A percentile compares a stretch with the other conserved stretches of the same genome.
These are phyloP conservation scores for Aegotheles bennettii DNA, from an alignment of 2,113 vertebrate species.

Conservation along the genomic window DNA sequence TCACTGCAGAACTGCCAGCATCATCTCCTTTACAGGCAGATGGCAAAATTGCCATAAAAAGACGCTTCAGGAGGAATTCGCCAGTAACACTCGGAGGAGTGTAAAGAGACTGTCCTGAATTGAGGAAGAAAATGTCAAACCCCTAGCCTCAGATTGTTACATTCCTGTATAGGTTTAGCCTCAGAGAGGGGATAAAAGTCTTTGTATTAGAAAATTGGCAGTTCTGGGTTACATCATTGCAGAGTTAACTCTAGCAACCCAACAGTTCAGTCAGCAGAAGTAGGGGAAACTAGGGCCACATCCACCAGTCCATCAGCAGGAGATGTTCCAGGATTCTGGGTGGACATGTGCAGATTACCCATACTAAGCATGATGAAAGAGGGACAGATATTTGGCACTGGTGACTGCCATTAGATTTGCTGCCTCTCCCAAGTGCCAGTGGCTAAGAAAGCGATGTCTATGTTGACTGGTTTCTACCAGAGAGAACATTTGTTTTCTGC, in stretches of 20 bases:
- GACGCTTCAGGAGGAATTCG: background rate
- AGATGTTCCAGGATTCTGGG: background rate
- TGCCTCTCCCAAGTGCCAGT: background rate
- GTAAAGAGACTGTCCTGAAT: background rate
- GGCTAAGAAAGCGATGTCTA: background rate
- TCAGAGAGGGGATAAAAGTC: background rate
- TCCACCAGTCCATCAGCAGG: background rate
- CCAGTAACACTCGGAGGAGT: background rate
- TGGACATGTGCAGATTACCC: background rate
- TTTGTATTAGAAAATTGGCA: background rate
- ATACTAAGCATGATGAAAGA: background rate
- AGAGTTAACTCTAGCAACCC: background rate
- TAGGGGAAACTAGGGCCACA: background rate
- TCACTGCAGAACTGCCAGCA: background rate
- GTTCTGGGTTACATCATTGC: background rate
- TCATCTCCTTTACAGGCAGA: constrained; percentile 5
- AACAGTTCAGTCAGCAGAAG: background rate
- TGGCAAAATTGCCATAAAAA: constrained; percentile 32
- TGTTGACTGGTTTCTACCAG: background rate
- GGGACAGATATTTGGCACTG: background rate
- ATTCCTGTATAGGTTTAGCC: background rate
- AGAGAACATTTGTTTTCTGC: background rate
- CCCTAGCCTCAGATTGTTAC: background rate
- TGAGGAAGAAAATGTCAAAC: background rate
- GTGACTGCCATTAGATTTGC: background rate